Percentiles rank a stretch among this genome's conserved stretches.
Evolutionary conservation across 2,888 invertebrate genomes (phyloP).

Genomic region (Campaea margaritaria): DNA sequence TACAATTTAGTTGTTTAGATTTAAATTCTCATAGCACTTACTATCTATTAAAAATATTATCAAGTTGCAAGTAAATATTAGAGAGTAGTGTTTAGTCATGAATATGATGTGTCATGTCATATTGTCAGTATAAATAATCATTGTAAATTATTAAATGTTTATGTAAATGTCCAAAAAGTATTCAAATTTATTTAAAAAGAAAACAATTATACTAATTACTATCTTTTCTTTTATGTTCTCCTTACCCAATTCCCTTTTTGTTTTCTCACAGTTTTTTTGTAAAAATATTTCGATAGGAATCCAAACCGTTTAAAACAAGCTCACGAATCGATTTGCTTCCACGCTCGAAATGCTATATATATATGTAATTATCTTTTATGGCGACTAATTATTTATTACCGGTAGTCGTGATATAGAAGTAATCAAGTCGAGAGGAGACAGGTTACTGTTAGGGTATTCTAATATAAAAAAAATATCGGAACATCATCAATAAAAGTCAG

Average conservation of each 20-base stretch:
- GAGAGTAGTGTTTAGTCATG: constrained; percentile 79
- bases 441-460: too few relatives aligned
- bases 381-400: constrained; percentile 5
- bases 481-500: too few relatives aligned
- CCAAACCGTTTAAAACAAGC: not conserved
- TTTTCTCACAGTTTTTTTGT: constrained; percentile 40
- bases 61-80: constrained; percentile 82
- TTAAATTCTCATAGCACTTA: constrained; percentile 82
- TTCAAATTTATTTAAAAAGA: constrained; percentile 84
- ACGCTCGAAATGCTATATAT: too few relatives aligned
- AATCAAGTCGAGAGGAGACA: constrained; percentile 2
- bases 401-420: constrained; percentile 6
- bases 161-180: constrained; percentile 86
- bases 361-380: not conserved
- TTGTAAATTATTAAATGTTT: constrained; percentile 86
- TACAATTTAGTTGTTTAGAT: constrained; percentile 79
- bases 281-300: too few relatives aligned
- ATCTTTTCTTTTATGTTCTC: constrained; percentile 79
- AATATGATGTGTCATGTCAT: constrained; percentile 83
- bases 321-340: too few relatives aligned
- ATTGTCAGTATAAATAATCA: constrained; percentile 84
- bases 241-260: constrained; percentile 55
- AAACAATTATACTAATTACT: constrained; percentile 78
- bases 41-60: constrained; percentile 63
- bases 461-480: too few relatives aligned